phyloP scores from a whole-genome alignment of 2,888 invertebrate genomes.

The Microchrysa polita region DNA sequence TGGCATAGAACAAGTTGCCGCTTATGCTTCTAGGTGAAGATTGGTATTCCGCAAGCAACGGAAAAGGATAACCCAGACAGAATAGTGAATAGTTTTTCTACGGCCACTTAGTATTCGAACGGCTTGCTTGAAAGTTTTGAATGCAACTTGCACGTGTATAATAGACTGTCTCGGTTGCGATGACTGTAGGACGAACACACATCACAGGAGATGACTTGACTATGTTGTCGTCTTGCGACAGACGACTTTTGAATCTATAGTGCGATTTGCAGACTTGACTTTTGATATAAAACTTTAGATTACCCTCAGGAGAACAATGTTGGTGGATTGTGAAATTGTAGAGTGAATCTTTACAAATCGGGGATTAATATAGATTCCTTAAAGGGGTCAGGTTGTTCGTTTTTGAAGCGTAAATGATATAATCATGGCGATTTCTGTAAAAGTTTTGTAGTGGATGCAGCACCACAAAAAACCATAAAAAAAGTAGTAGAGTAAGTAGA shows the following conservation, averaged over 20 bases:
- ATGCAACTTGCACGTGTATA: constrained; percentile 12
- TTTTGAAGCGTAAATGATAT: too few species aligned
- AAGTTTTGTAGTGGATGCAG: too few species aligned
- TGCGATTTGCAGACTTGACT: constrained; percentile 9
- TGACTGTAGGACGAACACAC: neutral
- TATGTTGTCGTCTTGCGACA: neutral
- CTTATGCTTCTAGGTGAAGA: neutral
- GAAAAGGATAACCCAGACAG: neutral
- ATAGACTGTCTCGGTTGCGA: neutral
- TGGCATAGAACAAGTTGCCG: neutral
- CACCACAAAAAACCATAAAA: too few species aligned
- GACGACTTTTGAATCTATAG: neutral
- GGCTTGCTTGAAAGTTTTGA: neutral
- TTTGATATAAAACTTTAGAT: constrained; percentile 4
- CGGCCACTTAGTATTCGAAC: neutral
- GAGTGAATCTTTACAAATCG: too few species aligned
- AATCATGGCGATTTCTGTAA: too few species aligned
- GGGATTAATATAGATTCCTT: too few species aligned
- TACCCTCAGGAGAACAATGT: neutral
- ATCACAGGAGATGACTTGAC: neutral
- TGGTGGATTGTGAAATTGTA: neutral
- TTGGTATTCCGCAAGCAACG: neutral
- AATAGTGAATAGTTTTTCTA: neutral
- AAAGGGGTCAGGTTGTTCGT: too few species aligned
- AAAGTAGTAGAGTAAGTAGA: too few species aligned